Evolutionary conservation across 2,113 vertebrate genomes (phyloP), one percentile per base, ranked within the genome.

Genomic region (Trachemys scripta): DNA sequence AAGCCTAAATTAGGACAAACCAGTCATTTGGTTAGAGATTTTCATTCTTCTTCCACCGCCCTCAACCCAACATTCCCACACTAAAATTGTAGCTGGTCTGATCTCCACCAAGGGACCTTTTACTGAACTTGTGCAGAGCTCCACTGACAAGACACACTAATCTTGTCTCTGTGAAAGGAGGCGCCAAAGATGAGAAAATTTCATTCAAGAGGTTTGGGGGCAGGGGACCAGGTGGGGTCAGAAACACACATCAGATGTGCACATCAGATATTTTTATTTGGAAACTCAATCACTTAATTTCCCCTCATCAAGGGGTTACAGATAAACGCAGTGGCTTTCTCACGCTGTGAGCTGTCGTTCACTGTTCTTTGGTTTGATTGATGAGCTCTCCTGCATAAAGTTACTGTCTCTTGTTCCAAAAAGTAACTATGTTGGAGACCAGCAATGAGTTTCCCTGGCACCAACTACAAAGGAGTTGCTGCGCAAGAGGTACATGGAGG

Each of bases 211-310:
- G 6, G 51, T 95, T 85, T 95, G 89, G 95, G 91, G 87, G 86
- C 89, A 88, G 85, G 90, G 96, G 91, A 85, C 92, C 79, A 92
- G 35, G 83, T 92, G 96, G 96, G 96, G 93, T 97, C 93, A 94
- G 80, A 94, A 92, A 93, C 88, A 29, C 53, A 97, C 94, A 53
- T 95, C 94, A 95, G 82, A 50, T 88, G 91, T 47, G 31, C 94
- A 50, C 80, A 50, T 25, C 1, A 82, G 81, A 27, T 17, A 75
- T n/a, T n/a, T 72, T 38, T 84, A 6, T 86, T 80, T 75, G 65
- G 94, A 98, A 98, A 98, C 87, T 29, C 93, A 98, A 99, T 98
- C 98, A 97, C 98, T 98, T 99, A 97, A 98, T 98, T 98, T 98
- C 85, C 92, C 57, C 93, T 97, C 94, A 93, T 98, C 96, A 51